Evolutionary conservation across 2,113 vertebrate genomes (phyloP).

Genomic region (Pygoscelis antarcticus): DNA sequence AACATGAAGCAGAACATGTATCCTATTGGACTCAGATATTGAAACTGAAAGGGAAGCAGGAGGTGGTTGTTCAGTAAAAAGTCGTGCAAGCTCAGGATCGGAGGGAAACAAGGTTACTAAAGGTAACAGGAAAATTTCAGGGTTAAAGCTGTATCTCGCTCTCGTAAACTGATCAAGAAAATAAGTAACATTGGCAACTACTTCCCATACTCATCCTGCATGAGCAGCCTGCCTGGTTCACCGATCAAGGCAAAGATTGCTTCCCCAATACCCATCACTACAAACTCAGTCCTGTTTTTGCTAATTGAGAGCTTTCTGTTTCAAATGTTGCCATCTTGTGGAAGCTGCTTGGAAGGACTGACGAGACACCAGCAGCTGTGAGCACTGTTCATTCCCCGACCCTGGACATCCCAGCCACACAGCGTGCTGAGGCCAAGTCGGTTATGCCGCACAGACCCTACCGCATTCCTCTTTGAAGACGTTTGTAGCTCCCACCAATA

Average conservation of each 20-base stretch:
- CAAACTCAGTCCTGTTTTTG: not conserved
- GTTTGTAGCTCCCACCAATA: not conserved
- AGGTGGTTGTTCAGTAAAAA: not conserved
- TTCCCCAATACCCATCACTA: not conserved
- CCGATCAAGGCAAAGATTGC: not conserved
- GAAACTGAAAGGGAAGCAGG: not conserved
- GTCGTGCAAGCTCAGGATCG: not conserved
- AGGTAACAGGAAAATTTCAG: not conserved
- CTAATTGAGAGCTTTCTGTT: not conserved
- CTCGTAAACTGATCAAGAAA: not conserved
- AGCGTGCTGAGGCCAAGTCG: not conserved
- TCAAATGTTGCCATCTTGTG: conserved; percentile 45
- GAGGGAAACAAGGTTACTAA: not conserved
- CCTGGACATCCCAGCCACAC: not conserved
- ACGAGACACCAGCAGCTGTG: not conserved
- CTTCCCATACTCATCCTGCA: not conserved
- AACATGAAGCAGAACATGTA: not conserved
- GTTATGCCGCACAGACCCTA: not conserved
- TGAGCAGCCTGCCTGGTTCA: not conserved
- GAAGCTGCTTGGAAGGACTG: not conserved
- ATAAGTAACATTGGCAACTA: not conserved
- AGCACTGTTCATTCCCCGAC: not conserved
- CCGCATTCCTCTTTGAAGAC: not conserved
- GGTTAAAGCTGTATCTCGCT: not conserved
- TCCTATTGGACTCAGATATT: not conserved